A percentile compares a stretch with the other conserved stretches of the same genome.
Conservation (phyloP, 2,888 invertebrate genomes). For the Unio delphinus region DNA sequence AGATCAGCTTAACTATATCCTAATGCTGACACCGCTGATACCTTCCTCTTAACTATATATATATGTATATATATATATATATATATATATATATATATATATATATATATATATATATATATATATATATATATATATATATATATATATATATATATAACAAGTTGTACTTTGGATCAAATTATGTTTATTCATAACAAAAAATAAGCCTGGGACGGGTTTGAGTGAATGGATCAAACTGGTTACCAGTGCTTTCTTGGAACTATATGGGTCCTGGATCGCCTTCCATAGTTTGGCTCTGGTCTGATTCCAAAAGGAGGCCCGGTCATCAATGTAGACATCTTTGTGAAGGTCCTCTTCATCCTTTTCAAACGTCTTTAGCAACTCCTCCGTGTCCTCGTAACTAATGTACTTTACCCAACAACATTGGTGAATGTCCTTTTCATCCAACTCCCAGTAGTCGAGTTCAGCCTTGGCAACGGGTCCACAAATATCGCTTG, state of each 20-base stretch:
- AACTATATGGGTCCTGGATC: conserved; percentile 47
- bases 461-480: conserved; percentile 51
- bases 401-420: conserved; percentile 57
- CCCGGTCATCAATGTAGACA: conserved; percentile 27
- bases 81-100: no score
- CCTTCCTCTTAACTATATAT: no score
- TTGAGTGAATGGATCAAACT: no score
- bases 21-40: no score
- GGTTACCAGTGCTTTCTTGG: conserved; percentile 6
- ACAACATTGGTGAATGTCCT: conserved; percentile 57
- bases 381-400: conserved; percentile 43
- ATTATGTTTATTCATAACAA: no score
- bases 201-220: no score
- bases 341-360: conserved; percentile 37
- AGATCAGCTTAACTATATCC: no score
- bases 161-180: no score
- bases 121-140: no score
- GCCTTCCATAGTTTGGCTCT: conserved; percentile 46
- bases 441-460: conserved; percentile 60
- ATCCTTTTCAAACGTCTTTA: conserved; percentile 46
- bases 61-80: no score
- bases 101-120: no score
- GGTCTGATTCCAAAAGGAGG: conserved; percentile 26
- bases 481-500: conserved; percentile 45
- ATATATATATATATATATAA: no score